Percentiles rank a stretch among this genome's conserved stretches.
phyloP scores from a whole-genome alignment of 2,113 vertebrate species.

The Myotis lucifugus region DNA sequence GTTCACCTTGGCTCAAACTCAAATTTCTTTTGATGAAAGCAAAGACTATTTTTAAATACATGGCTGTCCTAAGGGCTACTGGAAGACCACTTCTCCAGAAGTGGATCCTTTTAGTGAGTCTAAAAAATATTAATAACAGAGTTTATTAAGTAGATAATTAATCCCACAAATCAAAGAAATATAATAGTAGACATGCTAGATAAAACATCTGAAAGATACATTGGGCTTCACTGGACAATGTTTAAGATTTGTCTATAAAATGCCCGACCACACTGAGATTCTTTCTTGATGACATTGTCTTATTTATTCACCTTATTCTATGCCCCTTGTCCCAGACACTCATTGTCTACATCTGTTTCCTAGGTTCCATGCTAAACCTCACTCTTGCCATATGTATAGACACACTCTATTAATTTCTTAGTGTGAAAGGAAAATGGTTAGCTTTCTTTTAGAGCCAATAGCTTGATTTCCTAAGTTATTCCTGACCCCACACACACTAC shows the following conservation, averaged over 20 bases:
- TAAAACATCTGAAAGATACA: not conserved
- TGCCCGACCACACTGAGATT: not conserved
- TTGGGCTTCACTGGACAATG: not conserved
- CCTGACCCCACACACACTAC: not conserved
- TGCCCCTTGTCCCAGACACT: not conserved
- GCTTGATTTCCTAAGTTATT: not conserved
- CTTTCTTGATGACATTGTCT: not conserved
- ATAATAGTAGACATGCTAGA: not conserved
- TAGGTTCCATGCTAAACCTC: not conserved
- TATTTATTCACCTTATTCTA: not conserved
- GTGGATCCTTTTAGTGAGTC: not conserved
- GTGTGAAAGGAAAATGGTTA: not conserved
- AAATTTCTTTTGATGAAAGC: not conserved
- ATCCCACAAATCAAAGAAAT: not conserved
- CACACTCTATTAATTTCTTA: not conserved
- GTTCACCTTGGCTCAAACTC: not conserved
- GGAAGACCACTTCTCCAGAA: not conserved
- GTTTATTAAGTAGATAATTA: not conserved
- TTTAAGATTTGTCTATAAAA: not conserved
- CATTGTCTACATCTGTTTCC: not conserved
- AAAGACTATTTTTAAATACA: not conserved
- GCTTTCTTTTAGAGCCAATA: not conserved
- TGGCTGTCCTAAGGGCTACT: not conserved
- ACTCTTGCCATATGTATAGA: not conserved
- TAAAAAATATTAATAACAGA: not conserved